A percentile compares a stretch with the other conserved stretches of the same genome.
Conservation (phyloP, 2,888 invertebrate genomes). For the Chrysodeixis includens region DNA sequence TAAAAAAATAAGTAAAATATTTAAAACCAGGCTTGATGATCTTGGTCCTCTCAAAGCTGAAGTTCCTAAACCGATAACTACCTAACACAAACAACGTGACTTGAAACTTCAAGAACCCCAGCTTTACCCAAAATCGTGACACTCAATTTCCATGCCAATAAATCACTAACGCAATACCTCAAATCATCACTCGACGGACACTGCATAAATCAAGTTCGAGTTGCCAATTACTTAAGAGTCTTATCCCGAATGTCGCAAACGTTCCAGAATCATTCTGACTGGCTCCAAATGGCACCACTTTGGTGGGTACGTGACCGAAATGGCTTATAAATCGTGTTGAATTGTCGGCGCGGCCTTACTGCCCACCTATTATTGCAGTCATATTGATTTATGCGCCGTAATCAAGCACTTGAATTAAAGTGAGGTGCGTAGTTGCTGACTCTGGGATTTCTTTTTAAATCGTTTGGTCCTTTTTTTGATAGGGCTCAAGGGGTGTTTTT, state of each 20-base stretch:
- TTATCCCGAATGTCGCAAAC: constrained; percentile 73
- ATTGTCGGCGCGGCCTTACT: constrained; percentile 67
- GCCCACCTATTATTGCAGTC: constrained; percentile 76
- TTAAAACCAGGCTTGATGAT: neutral
- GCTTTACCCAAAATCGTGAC: constrained; percentile 27
- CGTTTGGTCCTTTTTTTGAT: constrained; percentile 30
- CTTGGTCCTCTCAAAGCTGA: neutral
- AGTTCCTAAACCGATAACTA: constrained; percentile 14
- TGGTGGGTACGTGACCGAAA: constrained; percentile 81
- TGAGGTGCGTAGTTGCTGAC: constrained; percentile 52
- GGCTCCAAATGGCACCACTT: constrained; percentile 80
- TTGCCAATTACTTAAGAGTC: constrained; percentile 79
- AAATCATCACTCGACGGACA: constrained; percentile 60
- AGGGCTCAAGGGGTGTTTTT: constrained; percentile 29
- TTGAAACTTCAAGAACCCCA: constrained; percentile 33
- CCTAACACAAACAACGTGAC: constrained; percentile 34
- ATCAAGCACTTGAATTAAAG: constrained; percentile 69
- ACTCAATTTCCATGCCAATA: constrained; percentile 45
- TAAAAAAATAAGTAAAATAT: neutral
- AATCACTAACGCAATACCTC: constrained; percentile 59
- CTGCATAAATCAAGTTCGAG: constrained; percentile 72
- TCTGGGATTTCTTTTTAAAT: constrained; percentile 51
- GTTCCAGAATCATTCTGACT: constrained; percentile 75
- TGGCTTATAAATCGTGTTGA: constrained; percentile 80
- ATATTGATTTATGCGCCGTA: constrained; percentile 71